A percentile compares a stretch with the other conserved stretches of the same genome.
phyloP scores from a whole-genome alignment of 2,113 vertebrate genomes.

The Corythornis vintsioides region DNA sequence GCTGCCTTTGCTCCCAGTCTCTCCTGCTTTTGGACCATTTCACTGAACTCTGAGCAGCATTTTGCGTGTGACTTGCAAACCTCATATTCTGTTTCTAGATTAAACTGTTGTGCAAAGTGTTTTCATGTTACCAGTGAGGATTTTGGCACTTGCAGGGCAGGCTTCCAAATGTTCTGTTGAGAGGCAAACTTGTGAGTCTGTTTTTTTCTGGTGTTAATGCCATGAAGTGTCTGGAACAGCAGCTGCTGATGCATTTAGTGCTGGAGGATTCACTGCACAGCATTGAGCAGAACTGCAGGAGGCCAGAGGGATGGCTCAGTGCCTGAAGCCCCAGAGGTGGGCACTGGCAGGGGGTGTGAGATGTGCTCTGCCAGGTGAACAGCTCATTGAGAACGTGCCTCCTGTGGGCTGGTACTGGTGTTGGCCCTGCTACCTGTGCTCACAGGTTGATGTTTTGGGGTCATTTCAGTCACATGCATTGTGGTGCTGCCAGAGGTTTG shows the following conservation, averaged over 20 bases:
- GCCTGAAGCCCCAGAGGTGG: too few relatives aligned
- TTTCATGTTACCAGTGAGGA: neutral
- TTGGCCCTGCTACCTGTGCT: neutral
- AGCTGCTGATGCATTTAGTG: constrained; percentile 37
- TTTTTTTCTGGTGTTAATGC: neutral
- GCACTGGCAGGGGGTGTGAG: too few relatives aligned
- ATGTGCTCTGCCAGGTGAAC: neutral
- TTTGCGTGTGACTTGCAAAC: constrained; percentile 31
- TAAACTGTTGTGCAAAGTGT: neutral
- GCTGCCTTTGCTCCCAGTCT: constrained; percentile 22
- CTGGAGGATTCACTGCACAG: constrained; percentile 11
- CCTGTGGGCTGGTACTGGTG: neutral
- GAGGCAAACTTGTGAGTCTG: neutral
- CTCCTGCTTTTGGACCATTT: constrained; percentile 14
- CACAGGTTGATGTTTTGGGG: neutral
- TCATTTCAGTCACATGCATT: neutral
- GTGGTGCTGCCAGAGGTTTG: neutral
- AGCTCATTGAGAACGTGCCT: neutral
- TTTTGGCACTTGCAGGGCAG: constrained; percentile 25
- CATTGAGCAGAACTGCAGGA: neutral
- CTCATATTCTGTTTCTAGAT: constrained; percentile 30
- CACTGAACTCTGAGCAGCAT: neutral
- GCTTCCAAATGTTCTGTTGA: neutral
- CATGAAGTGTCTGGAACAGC: neutral
- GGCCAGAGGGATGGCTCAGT: neutral